Percentiles rank a stretch among this genome's conserved stretches.
Evolutionary conservation across 2,797 vertebrate genomes (phyloP).

Genomic region (Manis pentadactyla): DNA sequence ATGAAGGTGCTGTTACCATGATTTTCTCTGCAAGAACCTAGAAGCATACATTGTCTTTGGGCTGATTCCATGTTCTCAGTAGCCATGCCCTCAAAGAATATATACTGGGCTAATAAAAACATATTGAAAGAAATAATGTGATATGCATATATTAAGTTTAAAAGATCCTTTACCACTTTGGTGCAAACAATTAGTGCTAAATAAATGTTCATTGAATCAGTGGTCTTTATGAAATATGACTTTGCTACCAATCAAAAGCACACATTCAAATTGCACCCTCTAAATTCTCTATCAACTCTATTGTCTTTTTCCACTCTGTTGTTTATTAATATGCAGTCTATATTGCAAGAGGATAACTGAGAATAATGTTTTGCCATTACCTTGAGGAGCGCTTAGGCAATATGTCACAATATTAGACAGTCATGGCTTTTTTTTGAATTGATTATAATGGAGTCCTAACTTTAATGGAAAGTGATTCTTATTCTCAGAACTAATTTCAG

Average conservation of each 20-base stretch:
- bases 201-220: not conserved
- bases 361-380: not conserved
- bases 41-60: not conserved
- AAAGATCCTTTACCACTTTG: not conserved
- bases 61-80: not conserved
- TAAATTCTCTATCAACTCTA: not conserved
- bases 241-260: not conserved
- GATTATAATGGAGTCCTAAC: conserved; percentile 16
- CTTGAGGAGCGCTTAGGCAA: not conserved
- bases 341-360: not conserved
- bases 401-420: not conserved
- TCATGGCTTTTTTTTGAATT: not conserved
- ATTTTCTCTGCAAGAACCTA: not conserved
- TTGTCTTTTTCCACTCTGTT: not conserved
- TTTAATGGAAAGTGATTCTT: not conserved
- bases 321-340: not conserved
- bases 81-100: not conserved
- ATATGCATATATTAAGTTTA: not conserved
- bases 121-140: not conserved
- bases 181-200: not conserved
- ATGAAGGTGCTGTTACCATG: not conserved
- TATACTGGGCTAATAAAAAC: not conserved
- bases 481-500: conserved; percentile 42
- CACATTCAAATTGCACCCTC: not conserved
- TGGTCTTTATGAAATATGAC: not conserved